These are phyloP conservation scores for Kuschelorhynchus macadamiae DNA, from an alignment of 2,888 invertebrate species.

Conservation along the genomic window DNA sequence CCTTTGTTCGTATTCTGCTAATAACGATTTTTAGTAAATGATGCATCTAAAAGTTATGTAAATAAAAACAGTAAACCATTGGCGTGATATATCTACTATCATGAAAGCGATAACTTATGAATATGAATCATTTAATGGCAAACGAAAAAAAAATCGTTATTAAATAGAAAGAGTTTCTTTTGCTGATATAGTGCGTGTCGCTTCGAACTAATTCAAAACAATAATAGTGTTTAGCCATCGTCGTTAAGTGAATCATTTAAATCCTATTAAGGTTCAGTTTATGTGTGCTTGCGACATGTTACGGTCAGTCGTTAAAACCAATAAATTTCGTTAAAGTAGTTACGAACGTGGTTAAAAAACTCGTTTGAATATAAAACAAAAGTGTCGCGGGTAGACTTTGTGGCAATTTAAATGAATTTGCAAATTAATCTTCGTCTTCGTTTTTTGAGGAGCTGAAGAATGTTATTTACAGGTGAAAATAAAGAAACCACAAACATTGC, in stretches of 20 bases:
- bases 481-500: too few relatives aligned
- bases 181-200: conserved; percentile 33
- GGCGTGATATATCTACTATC: conserved; percentile 13
- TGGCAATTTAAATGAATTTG: conserved; percentile 21
- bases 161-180: conserved; percentile 16
- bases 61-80: conserved; percentile 5
- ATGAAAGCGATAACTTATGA: conserved; percentile 26
- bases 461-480: conserved; percentile 10
- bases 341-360: conserved; percentile 11
- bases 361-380: conserved; percentile 27
- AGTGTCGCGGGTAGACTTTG: conserved; percentile 17
- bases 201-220: conserved; percentile 30
- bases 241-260: conserved; percentile 51
- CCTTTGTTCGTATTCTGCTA: not conserved
- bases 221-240: conserved; percentile 32
- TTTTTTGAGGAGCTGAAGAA: not conserved
- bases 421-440: not conserved
- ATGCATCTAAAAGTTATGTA: conserved; percentile 18
- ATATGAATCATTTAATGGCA: conserved; percentile 11
- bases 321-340: conserved; percentile 36
- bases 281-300: conserved; percentile 27
- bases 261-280: conserved; percentile 47
- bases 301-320: conserved; percentile 32
- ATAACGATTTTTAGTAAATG: conserved; percentile 26
- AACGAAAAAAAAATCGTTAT: conserved; percentile 20